These are phyloP conservation scores for Hemitrygon akajei DNA, from an alignment of 2,797 vertebrate species.

Conservation along the genomic window DNA sequence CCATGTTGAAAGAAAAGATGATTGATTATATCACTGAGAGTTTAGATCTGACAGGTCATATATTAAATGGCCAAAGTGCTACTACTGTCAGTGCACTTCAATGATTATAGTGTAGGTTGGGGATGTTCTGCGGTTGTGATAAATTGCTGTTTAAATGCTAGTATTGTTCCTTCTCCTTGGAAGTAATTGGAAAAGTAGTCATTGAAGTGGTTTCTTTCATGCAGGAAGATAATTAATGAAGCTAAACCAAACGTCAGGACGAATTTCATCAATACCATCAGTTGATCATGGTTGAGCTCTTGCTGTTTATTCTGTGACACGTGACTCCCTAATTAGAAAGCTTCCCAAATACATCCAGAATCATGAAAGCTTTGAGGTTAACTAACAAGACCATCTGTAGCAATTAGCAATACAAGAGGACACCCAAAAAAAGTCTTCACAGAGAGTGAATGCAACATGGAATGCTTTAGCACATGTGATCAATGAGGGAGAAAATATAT, in stretches of 20 bases:
- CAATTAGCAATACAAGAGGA: background rate
- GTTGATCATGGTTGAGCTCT: background rate
- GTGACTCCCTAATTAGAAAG: background rate
- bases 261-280: background rate
- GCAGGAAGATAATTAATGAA: constrained; percentile 23
- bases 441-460: background rate
- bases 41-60: background rate
- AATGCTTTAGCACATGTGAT: background rate
- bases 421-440: background rate
- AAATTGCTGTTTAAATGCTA: background rate
- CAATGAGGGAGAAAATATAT: background rate
- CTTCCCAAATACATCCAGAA: background rate
- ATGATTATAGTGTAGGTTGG: background rate
- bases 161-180: background rate
- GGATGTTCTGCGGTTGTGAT: background rate
- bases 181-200: background rate
- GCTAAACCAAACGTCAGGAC: background rate
- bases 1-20: background rate
- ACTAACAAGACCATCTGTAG: background rate
- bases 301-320: no score
- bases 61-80: background rate
- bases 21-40: background rate
- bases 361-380: background rate
- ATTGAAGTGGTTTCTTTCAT: background rate
- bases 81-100: background rate